Base-by-base conservation (phyloP, 2,888 invertebrate genomes). In the Euproctis similis region DNA sequence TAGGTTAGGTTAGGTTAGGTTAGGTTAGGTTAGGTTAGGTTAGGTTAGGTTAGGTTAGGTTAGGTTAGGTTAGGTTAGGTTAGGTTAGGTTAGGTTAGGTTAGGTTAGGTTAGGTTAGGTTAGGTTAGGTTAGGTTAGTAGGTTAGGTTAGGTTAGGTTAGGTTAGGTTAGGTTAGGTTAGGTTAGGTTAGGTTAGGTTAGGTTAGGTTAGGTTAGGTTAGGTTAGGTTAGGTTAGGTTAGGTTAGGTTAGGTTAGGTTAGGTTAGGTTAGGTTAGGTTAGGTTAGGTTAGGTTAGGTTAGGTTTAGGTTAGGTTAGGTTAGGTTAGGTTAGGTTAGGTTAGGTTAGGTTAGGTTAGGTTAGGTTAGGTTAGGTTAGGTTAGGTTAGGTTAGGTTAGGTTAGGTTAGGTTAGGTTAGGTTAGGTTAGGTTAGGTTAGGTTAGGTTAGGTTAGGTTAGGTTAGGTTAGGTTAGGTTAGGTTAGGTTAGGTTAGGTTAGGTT, bases 311-410 rank as follows among this genome's bases (percentile, higher is more conserved):
- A 28, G 28, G 28, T 29, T 29, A 29, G 28, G 44, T 47, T 19
- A 30, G 26, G 24, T 26, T 30, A 30, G 30, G 30, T 25, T 25
- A 24, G 24, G 24, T 25, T 25, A 30, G 25, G 30, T 25, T 30
- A 31, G 14, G 20, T 25, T 28, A 22, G 28, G 22, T 23, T 28
- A 22, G 28, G 23, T 28, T 28, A 23, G 21, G 28, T 27, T 27
- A 21, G 28, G 28, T 28, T 28, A 23, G 22, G 28, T 28, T 28
- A 28, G 26, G 25, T 31, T 18, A 25, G 24, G 26, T 20, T 25
- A 32, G 23, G 35, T 11, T 40, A 45, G 47, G 59, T 49, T 58
- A 85, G 90, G 24, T 28, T 26, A 31, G 34, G 31, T 29, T 29
- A 31, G 26, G 26, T 26, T 26, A 40, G 34, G 34, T 34, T 32